Base-by-base conservation (phyloP, 1,140 invertebrate species). In the Temnothorax curvispinosus region DNA sequence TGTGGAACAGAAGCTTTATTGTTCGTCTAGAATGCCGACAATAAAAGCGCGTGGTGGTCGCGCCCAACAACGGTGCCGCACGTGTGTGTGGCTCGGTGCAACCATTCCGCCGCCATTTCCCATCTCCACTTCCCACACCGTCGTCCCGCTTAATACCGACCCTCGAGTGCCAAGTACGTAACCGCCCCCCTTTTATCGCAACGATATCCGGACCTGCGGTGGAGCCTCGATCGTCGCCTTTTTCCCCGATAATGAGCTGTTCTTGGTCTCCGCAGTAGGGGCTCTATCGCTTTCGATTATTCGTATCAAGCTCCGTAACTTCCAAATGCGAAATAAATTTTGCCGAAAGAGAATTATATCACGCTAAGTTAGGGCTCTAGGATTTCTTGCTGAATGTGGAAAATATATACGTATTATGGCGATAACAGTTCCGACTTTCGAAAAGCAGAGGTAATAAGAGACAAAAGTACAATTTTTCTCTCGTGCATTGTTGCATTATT, bases 1-100 rank as follows among this genome's bases (percentile, higher is more conserved):
- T 89, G 92, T 89, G 88, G 72, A 88, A 85, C 92, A 89, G 69
- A 80, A 88, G 88, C 87, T 93, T 93, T 93, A 93, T 93, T 93
- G 92, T 93, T 92, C 92, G 87, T 81, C 69, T 88, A 92, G 92
- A 93, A 91, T 90, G 84, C 86, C 85, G 78, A 89, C 91, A 90
- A 92, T 93, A 92, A 93, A 93, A 93, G 92, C 89, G 69, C 52
- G 27, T 27, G 71, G 27, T 27, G 71, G 85, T 67, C 86, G 50
- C 77, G 27, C 75, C 88, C 90, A 85, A 90, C 89, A 92, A 90
- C 71, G 87, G 87, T 91, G 41, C 44, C 87, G 88, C 86, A 54
- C 44, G 58, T 76, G 50, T 74, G 60, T 32, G 72, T 74, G 65
- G 47, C 44, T 52, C 54, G 32, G 58, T 21, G 60, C 82, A 54